Evolutionary conservation across 2,113 vertebrate species (phyloP), one percentile per base, ranked within the genome.

Genomic region (Orcinus orca): DNA sequence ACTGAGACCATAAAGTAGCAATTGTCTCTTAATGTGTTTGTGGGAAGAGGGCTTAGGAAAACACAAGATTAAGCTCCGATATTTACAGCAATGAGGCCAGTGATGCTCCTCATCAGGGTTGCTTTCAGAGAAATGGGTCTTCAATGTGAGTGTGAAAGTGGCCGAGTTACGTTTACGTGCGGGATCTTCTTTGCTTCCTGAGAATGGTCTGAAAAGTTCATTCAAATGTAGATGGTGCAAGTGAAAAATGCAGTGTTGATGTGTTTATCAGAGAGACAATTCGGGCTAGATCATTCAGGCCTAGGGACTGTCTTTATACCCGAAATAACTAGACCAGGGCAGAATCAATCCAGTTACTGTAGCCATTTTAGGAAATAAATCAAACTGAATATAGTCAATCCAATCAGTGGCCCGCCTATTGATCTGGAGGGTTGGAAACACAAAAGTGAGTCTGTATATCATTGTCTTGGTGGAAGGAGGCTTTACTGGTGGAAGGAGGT

Each of bases 351-450:
- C 31, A 44, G 90, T 63, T 50, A 68, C 65, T 74, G 33, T 50
- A 71, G 89, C 86, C 89, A 67, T 95, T 68, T 91, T 71, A 70
- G 73, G 70, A 88, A 81, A 55, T 55, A 70, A 95, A 85, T 63
- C 88, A 76, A 68, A 84, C 5, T 2, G 84, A 95, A 80, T 29
- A 41, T 5, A 67, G 74, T 47, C 74, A 2, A 14, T 67, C 31
- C n/a, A 13, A 15, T 80, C 55, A 55, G 55, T 60, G 70, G 29
- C 38, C 33, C 1, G 2, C 18, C 44, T 47, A 73, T 67, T 25
- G 84, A 92, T 73, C 81, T 70, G 44, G 38, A 36, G 8, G 3
- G 15, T 0, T 25, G 3, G 82, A 55, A 67, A 53, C 58, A 38
- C 26, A 70, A 25, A 33, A 47, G 20, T 33, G 58, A 47, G 74